A percentile compares a stretch with the other conserved stretches of the same genome.
phyloP scores from a whole-genome alignment of 1,140 invertebrate genomes.

The Drosophila tani region DNA sequence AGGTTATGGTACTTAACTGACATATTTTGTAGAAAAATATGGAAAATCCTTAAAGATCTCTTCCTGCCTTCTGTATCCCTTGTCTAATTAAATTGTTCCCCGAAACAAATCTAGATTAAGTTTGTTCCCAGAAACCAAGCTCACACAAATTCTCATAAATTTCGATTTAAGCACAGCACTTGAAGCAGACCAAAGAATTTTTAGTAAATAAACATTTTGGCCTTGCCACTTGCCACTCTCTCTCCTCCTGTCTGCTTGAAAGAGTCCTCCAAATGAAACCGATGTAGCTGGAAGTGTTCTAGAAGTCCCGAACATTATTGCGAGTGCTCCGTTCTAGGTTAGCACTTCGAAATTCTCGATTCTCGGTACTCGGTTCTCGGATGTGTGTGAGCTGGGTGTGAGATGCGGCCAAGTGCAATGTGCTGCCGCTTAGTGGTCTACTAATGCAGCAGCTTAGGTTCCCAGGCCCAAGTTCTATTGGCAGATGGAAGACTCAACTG shows the following conservation, averaged over 20 bases:
- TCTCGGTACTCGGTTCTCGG: slow-evolving; percentile 9
- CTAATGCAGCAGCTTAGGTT: slow-evolving; percentile 64
- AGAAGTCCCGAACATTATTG: slow-evolving; percentile 56
- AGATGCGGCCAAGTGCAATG: slow-evolving; percentile 37
- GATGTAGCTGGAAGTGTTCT: slow-evolving; percentile 33
- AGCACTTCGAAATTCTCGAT: slow-evolving; percentile 9
- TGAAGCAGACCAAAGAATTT: slow-evolving; percentile 8
- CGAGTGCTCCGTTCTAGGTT: slow-evolving; percentile 12
- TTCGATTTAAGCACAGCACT: background rate
- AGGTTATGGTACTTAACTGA: background rate
- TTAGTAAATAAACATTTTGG: slow-evolving; percentile 31
- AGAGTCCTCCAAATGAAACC: slow-evolving; percentile 12
- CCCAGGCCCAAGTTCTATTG: background rate
- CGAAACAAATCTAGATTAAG: background rate
- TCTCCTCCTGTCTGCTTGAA: background rate
- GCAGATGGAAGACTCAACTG: slow-evolving; percentile 22
- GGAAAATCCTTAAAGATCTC: too few relatives aligned
- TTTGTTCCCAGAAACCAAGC: background rate
- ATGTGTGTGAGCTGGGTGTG: background rate
- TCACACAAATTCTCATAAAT: background rate
- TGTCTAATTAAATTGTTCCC: background rate
- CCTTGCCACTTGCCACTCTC: slow-evolving; percentile 1
- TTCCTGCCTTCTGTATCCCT: too few relatives aligned
- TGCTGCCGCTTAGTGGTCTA: slow-evolving; percentile 57
- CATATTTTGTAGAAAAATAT: too few relatives aligned